Percentiles rank a stretch among this genome's conserved stretches.
Conservation (phyloP, 2,888 invertebrate genomes). For the Lissonota sp. region DNA sequence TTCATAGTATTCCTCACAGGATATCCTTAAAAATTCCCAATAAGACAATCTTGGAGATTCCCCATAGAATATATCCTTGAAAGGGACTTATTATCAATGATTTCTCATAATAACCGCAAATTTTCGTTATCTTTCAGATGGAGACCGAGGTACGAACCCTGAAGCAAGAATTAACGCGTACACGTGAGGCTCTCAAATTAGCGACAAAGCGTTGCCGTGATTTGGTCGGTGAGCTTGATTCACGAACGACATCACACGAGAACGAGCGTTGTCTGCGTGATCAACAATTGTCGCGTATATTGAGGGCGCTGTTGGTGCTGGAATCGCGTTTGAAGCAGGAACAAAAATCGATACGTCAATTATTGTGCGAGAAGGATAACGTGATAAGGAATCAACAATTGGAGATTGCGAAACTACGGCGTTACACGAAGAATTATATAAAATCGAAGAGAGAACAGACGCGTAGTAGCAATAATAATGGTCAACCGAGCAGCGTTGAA, state of each 20-base stretch:
- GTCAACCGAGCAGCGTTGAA: conserved; percentile 14
- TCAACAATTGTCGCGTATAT: conserved; percentile 89
- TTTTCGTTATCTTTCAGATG: conserved; percentile 85
- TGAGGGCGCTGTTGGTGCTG: conserved; percentile 89
- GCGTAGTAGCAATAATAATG: conserved; percentile 70
- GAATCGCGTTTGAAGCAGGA: conserved; percentile 90
- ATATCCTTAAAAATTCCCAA: too few relatives aligned
- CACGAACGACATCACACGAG: conserved; percentile 77
- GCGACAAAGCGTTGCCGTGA: conserved; percentile 88
- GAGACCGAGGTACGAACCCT: conserved; percentile 85
- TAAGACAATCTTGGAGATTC: too few relatives aligned
- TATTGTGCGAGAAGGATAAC: conserved; percentile 89
- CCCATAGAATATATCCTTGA: too few relatives aligned
- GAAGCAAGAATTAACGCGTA: conserved; percentile 87
- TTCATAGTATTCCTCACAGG: too few relatives aligned
- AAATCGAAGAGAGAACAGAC: conserved; percentile 86
- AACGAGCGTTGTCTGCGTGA: conserved; percentile 88
- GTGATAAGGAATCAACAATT: conserved; percentile 89
- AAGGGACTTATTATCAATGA: neutral
- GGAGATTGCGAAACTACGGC: conserved; percentile 88
- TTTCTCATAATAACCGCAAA: neutral
- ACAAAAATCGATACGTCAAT: conserved; percentile 89
- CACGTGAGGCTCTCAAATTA: conserved; percentile 88
- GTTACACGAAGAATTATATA: conserved; percentile 85
- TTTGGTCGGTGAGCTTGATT: conserved; percentile 85